Conservation (phyloP, 2,888 invertebrate species). For the Rhagium mordax region DNA sequence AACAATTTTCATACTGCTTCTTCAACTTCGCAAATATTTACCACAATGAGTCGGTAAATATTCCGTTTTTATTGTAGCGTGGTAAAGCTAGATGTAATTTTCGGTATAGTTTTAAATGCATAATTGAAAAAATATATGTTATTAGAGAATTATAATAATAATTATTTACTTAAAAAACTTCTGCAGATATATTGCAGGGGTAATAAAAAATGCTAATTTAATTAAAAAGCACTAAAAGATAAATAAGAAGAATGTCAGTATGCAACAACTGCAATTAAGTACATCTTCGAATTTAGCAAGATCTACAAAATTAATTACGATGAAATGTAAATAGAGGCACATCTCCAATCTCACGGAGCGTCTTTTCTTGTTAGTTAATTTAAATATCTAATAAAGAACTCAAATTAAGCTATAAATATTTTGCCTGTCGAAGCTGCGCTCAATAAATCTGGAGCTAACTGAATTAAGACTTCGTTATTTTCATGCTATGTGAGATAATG, state of each 20-base stretch:
- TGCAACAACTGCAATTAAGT: slow-evolving; percentile 7
- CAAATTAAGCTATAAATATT: slow-evolving; percentile 68
- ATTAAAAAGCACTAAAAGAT: neutral
- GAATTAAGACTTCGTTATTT: slow-evolving; percentile 55
- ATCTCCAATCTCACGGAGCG: slow-evolving; percentile 16
- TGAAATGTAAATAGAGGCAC: slow-evolving; percentile 31
- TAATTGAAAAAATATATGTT: too few species aligned
- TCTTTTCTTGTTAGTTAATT: slow-evolving; percentile 55
- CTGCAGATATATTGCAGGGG: too few species aligned
- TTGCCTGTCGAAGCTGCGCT: slow-evolving; percentile 66
- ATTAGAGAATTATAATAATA: too few species aligned
- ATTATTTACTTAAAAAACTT: too few species aligned
- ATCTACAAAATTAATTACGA: slow-evolving; percentile 17
- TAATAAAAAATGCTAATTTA: neutral
- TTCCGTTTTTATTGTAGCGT: too few species aligned
- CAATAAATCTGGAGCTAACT: slow-evolving; percentile 66
- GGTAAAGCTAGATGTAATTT: too few species aligned
- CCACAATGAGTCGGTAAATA: too few species aligned
- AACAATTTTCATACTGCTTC: too few species aligned
- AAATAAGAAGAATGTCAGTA: neutral
- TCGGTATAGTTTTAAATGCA: too few species aligned
- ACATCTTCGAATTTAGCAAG: slow-evolving; percentile 10
- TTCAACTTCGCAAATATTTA: too few species aligned
- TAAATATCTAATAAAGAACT: slow-evolving; percentile 66
- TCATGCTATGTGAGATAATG: slow-evolving; percentile 41